Conservation (phyloP, 2,113 vertebrate genomes). For the Marmota flaviventris region DNA sequence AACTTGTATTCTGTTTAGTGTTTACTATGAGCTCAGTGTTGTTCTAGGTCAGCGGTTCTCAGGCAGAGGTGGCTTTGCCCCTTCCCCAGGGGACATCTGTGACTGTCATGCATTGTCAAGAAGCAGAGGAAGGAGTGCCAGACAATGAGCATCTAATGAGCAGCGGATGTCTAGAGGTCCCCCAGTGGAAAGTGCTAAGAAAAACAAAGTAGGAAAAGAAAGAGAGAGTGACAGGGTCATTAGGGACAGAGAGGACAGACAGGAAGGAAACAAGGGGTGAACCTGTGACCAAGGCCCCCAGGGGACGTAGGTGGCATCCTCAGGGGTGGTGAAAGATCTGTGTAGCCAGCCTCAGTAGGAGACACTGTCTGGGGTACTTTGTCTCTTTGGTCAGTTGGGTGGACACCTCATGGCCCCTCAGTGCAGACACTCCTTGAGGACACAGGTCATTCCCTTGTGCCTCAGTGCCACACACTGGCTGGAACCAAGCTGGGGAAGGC, state of each 20-base stretch:
- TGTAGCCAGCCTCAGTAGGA: not conserved
- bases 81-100: not conserved
- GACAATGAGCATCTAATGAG: not conserved
- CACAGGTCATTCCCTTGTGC: not conserved
- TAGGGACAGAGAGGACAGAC: not conserved
- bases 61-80: not conserved
- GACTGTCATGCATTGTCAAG: not conserved
- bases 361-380: not conserved
- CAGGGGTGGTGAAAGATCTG: not conserved
- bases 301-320: fast-evolving
- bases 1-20: not conserved
- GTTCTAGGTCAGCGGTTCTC: not conserved
- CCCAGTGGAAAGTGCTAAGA: not conserved
- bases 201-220: not conserved
- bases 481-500: not conserved
- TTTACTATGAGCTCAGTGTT: no score
- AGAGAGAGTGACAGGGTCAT: not conserved
- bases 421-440: no score
- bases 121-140: fast-evolving
- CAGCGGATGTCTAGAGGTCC: not conserved
- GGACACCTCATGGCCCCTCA: not conserved
- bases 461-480: not conserved
- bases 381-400: not conserved
- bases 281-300: not conserved
- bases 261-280: not conserved